Evolutionary conservation across 2,888 invertebrate genomes (phyloP).

Genomic region (Eristalis intricaria): DNA sequence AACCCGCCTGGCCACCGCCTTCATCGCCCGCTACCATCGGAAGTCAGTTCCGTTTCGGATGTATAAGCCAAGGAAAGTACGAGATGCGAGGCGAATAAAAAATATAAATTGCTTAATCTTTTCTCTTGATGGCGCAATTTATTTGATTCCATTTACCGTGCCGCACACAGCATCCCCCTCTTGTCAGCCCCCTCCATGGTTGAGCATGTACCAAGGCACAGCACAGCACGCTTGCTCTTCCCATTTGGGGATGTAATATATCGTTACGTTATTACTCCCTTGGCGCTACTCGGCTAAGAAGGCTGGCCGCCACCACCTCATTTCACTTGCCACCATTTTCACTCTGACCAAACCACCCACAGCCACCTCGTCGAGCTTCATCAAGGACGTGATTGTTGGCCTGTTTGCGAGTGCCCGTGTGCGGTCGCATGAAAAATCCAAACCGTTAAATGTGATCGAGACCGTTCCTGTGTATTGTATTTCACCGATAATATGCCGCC

Average conservation of each 20-base stretch:
- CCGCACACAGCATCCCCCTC: conserved; percentile 19
- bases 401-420: conserved; percentile 10
- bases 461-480: conserved; percentile 21
- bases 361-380: conserved; percentile 8
- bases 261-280: conserved; percentile 52
- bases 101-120: conserved; percentile 73
- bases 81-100: conserved; percentile 53
- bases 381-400: conserved; percentile 27
- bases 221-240: conserved; percentile 16
- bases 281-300: conserved; percentile 21
- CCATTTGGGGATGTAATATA: conserved; percentile 65
- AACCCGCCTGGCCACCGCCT: background rate
- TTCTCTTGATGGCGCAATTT: conserved; percentile 72
- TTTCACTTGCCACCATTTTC: background rate
- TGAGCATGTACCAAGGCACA: background rate
- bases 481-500: conserved; percentile 12
- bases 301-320: conserved; percentile 5
- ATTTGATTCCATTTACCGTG: conserved; percentile 71
- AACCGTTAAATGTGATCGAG: conserved; percentile 33
- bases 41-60: conserved; percentile 30
- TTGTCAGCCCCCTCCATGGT: background rate
- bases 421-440: conserved; percentile 27
- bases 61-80: conserved; percentile 13
- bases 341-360: background rate
- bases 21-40: background rate